phyloP scores from a whole-genome alignment of 2,888 invertebrate genomes.

The Vesta saturnalis region DNA sequence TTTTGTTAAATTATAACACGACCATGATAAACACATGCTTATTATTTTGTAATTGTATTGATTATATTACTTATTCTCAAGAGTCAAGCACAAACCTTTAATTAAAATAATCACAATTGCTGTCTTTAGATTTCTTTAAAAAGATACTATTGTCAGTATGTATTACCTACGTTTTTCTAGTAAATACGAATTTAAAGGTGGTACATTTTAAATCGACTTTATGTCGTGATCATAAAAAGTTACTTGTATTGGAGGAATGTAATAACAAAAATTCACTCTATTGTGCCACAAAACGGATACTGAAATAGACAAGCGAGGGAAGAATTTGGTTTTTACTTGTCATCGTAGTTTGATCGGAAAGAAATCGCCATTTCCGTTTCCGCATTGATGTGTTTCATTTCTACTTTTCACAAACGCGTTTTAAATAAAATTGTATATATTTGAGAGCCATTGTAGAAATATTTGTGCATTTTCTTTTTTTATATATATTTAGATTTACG shows the following conservation, averaged over 20 bases:
- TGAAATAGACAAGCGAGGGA: constrained; percentile 6
- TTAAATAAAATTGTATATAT: constrained; percentile 1
- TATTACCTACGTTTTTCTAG: too few relatives aligned
- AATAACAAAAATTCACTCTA: constrained; percentile 27
- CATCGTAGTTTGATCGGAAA: constrained; percentile 23
- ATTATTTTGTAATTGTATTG: too few relatives aligned
- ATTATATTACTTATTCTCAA: too few relatives aligned
- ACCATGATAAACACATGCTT: too few relatives aligned
- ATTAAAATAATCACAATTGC: too few relatives aligned
- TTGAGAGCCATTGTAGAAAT: constrained; percentile 1
- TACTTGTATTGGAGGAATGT: constrained; percentile 22
- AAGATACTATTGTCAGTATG: too few relatives aligned
- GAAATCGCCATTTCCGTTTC: constrained; percentile 18
- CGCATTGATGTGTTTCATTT: constrained; percentile 10
- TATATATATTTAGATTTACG: constrained; percentile 4
- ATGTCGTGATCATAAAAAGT: constrained; percentile 27
- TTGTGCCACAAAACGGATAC: constrained; percentile 19
- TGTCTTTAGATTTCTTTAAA: too few relatives aligned
- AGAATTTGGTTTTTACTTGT: constrained; percentile 24
- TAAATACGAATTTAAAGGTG: too few relatives aligned
- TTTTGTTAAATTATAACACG: too few relatives aligned
- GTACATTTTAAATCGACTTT: too few relatives aligned
- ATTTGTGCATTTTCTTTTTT: neutral
- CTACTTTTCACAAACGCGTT: constrained; percentile 13
- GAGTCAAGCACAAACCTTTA: too few relatives aligned